Conservation (phyloP, 2,888 invertebrate genomes). For the Theretra japonica region DNA sequence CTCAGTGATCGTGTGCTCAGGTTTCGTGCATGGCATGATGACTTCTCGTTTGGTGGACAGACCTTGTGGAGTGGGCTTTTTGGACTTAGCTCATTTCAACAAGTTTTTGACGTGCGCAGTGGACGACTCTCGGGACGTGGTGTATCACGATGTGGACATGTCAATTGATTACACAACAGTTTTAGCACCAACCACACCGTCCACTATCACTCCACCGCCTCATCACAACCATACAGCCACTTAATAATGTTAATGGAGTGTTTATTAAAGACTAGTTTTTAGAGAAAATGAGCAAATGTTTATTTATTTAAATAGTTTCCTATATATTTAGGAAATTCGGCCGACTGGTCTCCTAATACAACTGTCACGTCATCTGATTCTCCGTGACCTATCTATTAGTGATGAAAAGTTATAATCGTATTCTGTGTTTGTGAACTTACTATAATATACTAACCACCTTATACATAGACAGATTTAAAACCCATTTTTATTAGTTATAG, state of each 20-base stretch:
- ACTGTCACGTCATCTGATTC: too few relatives aligned
- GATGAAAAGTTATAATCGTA: too few relatives aligned
- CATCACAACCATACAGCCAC: conserved; percentile 11
- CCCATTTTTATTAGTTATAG: too few relatives aligned
- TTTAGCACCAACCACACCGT: conserved; percentile 29
- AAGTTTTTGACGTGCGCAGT: conserved; percentile 77
- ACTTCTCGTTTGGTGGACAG: conserved; percentile 70
- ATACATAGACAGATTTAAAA: too few relatives aligned
- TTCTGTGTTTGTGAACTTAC: too few relatives aligned
- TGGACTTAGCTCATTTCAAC: conserved; percentile 60
- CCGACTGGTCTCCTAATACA: too few relatives aligned
- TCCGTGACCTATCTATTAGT: too few relatives aligned
- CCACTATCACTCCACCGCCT: conserved; percentile 28
- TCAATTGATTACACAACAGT: conserved; percentile 50
- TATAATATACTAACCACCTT: too few relatives aligned
- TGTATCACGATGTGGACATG: conserved; percentile 56
- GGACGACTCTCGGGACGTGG: conserved; percentile 72
- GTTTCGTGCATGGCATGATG: conserved; percentile 71
- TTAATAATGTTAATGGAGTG: neutral
- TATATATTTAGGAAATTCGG: too few relatives aligned
- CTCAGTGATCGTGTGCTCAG: conserved; percentile 65
- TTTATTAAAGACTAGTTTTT: neutral
- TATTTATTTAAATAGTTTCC: too few relatives aligned
- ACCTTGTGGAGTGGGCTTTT: conserved; percentile 72
- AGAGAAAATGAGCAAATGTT: too few relatives aligned